These are phyloP conservation scores for Falcunculus frontatus DNA, from an alignment of 2,113 vertebrate genomes.

Conservation along the genomic window DNA sequence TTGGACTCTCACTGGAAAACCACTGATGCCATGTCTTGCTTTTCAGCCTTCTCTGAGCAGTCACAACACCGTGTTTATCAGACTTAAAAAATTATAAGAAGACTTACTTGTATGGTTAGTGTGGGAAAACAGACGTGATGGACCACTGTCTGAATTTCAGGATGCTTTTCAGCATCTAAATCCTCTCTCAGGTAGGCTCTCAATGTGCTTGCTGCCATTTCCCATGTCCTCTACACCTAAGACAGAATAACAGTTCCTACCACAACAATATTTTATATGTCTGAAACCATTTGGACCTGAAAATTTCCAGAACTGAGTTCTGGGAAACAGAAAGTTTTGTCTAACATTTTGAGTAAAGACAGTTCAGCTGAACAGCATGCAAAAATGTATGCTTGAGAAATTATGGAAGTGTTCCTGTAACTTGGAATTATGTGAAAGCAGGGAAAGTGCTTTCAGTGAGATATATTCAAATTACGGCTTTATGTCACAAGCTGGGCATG, in stretches of 20 bases:
- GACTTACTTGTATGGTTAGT: not conserved
- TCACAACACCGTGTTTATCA: not conserved
- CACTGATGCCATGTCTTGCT: not conserved
- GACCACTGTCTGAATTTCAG: not conserved
- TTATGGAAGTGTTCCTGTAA: not conserved
- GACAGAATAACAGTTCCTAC: not conserved
- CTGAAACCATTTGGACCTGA: not conserved
- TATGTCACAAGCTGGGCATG: not conserved
- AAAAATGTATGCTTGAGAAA: not conserved
- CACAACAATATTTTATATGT: not conserved
- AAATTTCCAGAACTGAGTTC: not conserved
- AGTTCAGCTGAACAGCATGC: not conserved
- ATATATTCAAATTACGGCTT: not conserved
- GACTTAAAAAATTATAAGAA: not conserved
- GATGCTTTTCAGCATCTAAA: not conserved
- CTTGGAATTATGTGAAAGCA: not conserved
- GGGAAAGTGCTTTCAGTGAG: not conserved
- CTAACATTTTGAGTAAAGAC: not conserved
- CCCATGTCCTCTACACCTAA: not conserved
- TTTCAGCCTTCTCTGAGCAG: not conserved
- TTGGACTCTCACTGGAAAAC: not conserved
- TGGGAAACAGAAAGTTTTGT: not conserved
- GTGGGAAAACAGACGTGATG: not conserved
- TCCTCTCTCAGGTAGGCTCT: not conserved
- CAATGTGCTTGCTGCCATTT: not conserved